Conservation (phyloP, 2,113 vertebrate species). For the Edolisoma coerulescens region DNA sequence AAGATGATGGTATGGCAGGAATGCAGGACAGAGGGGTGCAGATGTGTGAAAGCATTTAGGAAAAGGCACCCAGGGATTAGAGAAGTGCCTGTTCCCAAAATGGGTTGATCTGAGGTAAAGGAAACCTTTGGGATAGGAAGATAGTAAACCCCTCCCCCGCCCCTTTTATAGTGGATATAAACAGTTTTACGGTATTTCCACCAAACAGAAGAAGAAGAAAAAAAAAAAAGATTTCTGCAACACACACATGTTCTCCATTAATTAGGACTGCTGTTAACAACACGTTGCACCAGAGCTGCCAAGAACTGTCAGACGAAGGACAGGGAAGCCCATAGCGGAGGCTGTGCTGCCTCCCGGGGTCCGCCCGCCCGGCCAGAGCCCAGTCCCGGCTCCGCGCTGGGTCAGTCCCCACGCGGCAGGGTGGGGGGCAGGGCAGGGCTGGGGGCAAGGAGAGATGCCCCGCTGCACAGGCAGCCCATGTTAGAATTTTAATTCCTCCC, state of each 20-base stretch:
- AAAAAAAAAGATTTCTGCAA: conserved; percentile 38
- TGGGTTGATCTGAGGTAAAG: conserved; percentile 67
- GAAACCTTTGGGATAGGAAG: conserved; percentile 60
- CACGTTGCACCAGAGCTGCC: conserved; percentile 62
- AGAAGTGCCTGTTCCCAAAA: conserved; percentile 49
- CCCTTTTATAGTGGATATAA: conserved; percentile 51
- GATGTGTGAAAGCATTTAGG: conserved; percentile 55
- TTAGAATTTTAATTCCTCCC: rapidly evolving
- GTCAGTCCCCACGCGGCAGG: neutral
- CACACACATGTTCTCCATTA: conserved; percentile 69
- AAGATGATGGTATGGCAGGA: conserved; percentile 52
- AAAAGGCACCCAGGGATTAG: conserved; percentile 45
- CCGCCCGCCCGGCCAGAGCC: neutral
- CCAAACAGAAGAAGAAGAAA: neutral
- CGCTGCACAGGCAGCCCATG: neutral
- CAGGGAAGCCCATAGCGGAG: conserved; percentile 57
- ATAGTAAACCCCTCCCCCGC: neutral
- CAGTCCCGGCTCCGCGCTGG: neutral
- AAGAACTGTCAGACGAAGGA: conserved; percentile 61
- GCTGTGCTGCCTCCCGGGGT: neutral
- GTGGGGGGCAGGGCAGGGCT: neutral
- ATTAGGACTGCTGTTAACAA: conserved; percentile 71
- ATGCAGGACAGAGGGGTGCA: conserved; percentile 55
- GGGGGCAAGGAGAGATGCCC: neutral
- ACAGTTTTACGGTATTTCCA: conserved; percentile 62